Evolutionary conservation across 2,797 vertebrate genomes (phyloP), one percentile per base, ranked within the genome.

Genomic region (Mallotus villosus): DNA sequence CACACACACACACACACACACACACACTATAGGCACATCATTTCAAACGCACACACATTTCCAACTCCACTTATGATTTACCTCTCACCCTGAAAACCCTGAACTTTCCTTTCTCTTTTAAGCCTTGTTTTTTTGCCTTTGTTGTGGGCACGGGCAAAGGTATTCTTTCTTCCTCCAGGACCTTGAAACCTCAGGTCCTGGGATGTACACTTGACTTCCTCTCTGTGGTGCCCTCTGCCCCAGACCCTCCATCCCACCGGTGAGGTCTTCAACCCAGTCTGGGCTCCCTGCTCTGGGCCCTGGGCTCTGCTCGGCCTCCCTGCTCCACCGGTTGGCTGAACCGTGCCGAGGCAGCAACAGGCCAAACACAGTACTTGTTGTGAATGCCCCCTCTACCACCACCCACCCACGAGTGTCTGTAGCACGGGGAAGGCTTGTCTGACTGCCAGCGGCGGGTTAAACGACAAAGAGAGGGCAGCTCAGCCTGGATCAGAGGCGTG

Each of bases 331-430:
- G 81, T 85, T 87, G 75, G 79, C 76, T 89, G 86, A 89, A 91
- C 82, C 86, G 78, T 82, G 83, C 77, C 82, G 78, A 80, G 79
- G 84, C 84, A 89, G 81, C 80, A 76, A 85, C 88, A 89, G 86
- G 86, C 89, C 87, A 90, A 88, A 88, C 84, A 85, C 85, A 85
- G 85, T 84, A 84, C 87, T 89, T 90, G 85, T 88, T 90, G 84
- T 82, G 73, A 82, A 86, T 87, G 82, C 87, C 85, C 87, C 63
- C 19, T 22, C 57, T 73, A 49, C 34, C 67, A 24, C 46, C 86
- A 79, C 86, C 41, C 88, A 89, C 90, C 90, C 86, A 88, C 81
- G 77, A 85, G 86, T 84, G 84, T 88, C 84, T 90, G 73, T 17
- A 37, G 69, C 53, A 58, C 24, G n/a, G 41, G 21, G 41, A 41